phyloP scores from a whole-genome alignment of 2,113 vertebrate genomes.

The Gopherus flavomarginatus region DNA sequence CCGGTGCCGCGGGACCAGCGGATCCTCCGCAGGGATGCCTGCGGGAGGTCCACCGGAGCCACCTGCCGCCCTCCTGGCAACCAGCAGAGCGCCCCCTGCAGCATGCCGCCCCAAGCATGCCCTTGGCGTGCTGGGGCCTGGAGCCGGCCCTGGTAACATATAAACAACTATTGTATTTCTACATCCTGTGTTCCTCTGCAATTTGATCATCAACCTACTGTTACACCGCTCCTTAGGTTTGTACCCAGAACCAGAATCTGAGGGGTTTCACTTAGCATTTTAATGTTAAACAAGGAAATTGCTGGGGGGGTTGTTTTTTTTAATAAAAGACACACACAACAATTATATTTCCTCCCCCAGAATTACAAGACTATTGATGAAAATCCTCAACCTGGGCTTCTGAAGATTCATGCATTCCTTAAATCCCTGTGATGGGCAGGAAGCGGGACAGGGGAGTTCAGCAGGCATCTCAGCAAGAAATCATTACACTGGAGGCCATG shows the following conservation, averaged over 20 bases:
- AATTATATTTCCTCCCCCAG: neutral
- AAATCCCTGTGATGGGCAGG: neutral
- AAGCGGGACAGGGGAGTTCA: neutral
- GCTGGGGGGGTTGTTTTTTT: neutral
- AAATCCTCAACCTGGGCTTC: neutral
- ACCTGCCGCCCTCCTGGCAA: no score
- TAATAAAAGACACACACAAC: neutral
- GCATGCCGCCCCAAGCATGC: no score
- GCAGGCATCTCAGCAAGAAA: neutral
- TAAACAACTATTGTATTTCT: conserved; percentile 18
- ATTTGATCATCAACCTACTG: neutral
- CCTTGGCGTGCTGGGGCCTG: no score
- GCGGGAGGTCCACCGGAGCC: no score
- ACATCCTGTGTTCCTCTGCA: neutral
- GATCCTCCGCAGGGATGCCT: no score
- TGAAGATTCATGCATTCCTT: neutral
- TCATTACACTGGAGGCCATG: neutral
- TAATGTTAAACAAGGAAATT: neutral
- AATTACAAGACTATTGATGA: neutral
- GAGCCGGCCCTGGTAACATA: neutral
- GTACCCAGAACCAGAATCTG: neutral
- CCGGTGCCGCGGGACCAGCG: no score
- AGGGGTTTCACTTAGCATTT: neutral
- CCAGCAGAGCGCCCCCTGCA: no score
- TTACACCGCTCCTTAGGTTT: neutral